Evolutionary conservation across 2,113 vertebrate species (phyloP).

Genomic region (Rhynchopsitta pachyrhyncha): DNA sequence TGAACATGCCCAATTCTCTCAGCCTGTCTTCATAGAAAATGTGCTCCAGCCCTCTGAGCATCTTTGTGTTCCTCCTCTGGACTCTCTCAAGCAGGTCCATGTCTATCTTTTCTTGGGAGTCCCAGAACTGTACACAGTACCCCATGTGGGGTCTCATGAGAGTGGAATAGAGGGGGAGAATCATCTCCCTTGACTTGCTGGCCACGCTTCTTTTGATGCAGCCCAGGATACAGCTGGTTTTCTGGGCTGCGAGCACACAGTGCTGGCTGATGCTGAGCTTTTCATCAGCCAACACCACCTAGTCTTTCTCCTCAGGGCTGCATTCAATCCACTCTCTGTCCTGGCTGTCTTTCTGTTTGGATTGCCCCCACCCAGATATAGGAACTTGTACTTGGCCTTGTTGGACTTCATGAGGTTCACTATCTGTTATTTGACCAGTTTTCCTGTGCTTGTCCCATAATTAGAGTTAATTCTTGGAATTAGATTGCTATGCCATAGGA

Average conservation of each 20-base stretch:
- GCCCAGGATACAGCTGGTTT: not conserved
- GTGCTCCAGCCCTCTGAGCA: not conserved
- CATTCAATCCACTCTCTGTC: not conserved
- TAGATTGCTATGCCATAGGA: not conserved
- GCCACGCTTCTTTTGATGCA: not conserved
- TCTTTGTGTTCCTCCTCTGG: not conserved
- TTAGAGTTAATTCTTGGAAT: not conserved
- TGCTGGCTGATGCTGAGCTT: not conserved
- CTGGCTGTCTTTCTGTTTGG: not conserved
- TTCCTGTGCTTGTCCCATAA: not conserved
- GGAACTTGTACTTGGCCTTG: not conserved
- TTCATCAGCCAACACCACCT: not conserved
- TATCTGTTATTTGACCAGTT: not conserved
- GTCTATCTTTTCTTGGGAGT: not conserved
- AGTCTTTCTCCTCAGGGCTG: not conserved
- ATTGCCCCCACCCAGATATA: not conserved
- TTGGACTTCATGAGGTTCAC: not conserved
- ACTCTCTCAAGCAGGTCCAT: not conserved
- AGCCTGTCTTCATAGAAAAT: not conserved
- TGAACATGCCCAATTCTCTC: not conserved
- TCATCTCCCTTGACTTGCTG: not conserved
- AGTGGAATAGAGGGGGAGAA: not conserved
- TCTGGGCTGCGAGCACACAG: not conserved
- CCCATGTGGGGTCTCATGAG: not conserved
- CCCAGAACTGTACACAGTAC: not conserved